Evolutionary conservation across 2,113 vertebrate genomes (phyloP).

Genomic region (Pterocles gutturalis): DNA sequence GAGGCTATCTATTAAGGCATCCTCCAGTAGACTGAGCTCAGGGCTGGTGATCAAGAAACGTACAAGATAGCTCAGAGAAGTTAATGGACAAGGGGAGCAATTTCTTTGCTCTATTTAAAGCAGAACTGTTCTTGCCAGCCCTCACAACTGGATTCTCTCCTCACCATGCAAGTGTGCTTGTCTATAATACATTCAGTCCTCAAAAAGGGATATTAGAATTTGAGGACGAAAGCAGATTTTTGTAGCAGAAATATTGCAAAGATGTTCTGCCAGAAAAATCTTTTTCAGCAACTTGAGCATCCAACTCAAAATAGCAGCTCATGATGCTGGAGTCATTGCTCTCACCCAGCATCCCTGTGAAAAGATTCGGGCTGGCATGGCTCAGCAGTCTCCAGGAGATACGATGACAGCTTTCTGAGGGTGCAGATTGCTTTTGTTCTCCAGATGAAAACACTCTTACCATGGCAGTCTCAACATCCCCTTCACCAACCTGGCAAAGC

Average conservation of each 20-base stretch:
- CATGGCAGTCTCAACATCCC: slow-evolving; percentile 52
- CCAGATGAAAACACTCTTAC: slow-evolving; percentile 56
- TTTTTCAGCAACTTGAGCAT: slow-evolving; percentile 39
- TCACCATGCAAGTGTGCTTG: not conserved
- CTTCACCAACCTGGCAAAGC: slow-evolving; percentile 29
- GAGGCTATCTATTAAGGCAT: not conserved
- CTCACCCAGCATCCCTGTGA: slow-evolving; percentile 24
- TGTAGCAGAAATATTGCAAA: slow-evolving; percentile 58
- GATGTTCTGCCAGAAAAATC: slow-evolving; percentile 56
- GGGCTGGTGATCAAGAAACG: not conserved
- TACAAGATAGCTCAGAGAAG: not conserved
- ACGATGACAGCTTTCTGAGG: slow-evolving; percentile 48
- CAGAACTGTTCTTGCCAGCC: not conserved
- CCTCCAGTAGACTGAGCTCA: not conserved
- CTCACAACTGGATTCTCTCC: not conserved
- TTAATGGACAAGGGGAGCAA: not conserved
- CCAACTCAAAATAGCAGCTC: slow-evolving; percentile 45
- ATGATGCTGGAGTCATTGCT: slow-evolving; percentile 30
- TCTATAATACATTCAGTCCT: not conserved
- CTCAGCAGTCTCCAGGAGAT: slow-evolving; percentile 42
- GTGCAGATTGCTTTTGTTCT: slow-evolving; percentile 63
- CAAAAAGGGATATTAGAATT: not conserved
- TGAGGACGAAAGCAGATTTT: slow-evolving; percentile 47
- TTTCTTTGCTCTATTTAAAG: not conserved
- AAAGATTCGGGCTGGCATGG: slow-evolving; percentile 52